A percentile compares a stretch with the other conserved stretches of the same genome.
These are phyloP conservation scores for Laothoe populi DNA, from an alignment of 2,888 invertebrate species.

Conservation along the genomic window DNA sequence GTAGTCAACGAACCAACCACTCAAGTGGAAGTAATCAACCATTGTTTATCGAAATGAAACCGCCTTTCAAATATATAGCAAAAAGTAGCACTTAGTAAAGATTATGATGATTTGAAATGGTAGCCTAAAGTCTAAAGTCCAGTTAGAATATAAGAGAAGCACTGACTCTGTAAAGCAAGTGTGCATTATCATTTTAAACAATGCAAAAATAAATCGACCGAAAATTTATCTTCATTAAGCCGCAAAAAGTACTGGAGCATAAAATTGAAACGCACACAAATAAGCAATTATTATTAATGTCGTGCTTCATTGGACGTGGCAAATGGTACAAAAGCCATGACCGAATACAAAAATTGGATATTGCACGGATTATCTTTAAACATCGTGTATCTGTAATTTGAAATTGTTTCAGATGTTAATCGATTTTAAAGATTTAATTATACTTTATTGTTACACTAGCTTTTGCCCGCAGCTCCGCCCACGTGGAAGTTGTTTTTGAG, in stretches of 20 bases:
- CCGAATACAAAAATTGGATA: neutral
- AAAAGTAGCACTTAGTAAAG: too few species aligned
- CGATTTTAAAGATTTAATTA: neutral
- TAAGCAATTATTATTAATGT: constrained; percentile 49
- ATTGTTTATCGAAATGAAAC: too few species aligned
- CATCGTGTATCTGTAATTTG: neutral
- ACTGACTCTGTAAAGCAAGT: too few species aligned
- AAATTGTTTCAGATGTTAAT: neutral
- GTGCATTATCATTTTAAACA: neutral
- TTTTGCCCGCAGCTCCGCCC: too few species aligned
- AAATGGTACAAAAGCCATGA: constrained; percentile 4
- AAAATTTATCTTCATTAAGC: constrained; percentile 10
- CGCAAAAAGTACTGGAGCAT: constrained; percentile 40
- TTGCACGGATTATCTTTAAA: neutral
- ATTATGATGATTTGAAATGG: too few species aligned
- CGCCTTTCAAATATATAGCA: too few species aligned
- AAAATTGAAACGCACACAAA: constrained; percentile 50
- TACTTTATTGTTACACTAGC: too few species aligned
- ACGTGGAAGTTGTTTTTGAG: too few species aligned
- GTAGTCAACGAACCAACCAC: too few species aligned
- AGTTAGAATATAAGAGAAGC: too few species aligned
- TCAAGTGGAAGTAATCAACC: too few species aligned
- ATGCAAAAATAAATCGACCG: constrained; percentile 5
- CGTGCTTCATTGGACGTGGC: constrained; percentile 34
- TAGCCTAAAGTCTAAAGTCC: too few species aligned